Evolutionary conservation across 1,140 invertebrate species (phyloP), one percentile per base, ranked within the genome.

Genomic region (Orius laevigatus): DNA sequence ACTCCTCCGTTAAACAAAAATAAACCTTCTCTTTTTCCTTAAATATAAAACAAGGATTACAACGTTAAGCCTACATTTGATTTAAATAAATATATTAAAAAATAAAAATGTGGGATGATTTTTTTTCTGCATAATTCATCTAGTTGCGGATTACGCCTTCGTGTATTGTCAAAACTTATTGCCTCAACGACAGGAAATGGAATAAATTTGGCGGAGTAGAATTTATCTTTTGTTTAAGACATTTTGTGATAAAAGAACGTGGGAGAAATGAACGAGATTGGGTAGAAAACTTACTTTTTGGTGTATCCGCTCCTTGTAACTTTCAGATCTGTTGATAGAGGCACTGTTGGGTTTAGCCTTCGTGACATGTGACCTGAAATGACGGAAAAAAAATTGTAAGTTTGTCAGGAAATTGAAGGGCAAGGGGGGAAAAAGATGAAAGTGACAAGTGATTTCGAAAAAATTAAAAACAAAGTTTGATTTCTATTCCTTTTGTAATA

Each of bases 241-340:
- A n/a, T 4, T 8, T 15, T 19, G 11, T 47, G 31, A 25, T 48
- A 38, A 32, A 38, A 33, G 5, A 46, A 46, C 34, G 41, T 43
- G 41, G 14, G 11, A 5, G 3, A 18, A 4, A 43, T 43, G 10
- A 16, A 11, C 44, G 9, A 32, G 25, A 9, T 9, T 10, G 11
- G 19, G 3, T 49, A 12, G 4, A 15, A 2, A 19, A 45, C 58
- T 70, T 60, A 74, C 72, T 66, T 70, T 71, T 54, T 71, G 66
- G 56, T 68, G 67, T 61, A 71, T 68, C 47, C 70, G 62, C 54
- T 75, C 73, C 57, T 74, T 74, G 60, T 73, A 74, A 64, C 73
- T 75, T 61, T 75, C 73, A 52, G 72, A 74, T 56, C 73, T 65
- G 54, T 71, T 73, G 60, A 75, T 74, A 53, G 69, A 69, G 53